Evolutionary conservation across 2,888 invertebrate genomes (phyloP).

Genomic region (Leucania comma): DNA sequence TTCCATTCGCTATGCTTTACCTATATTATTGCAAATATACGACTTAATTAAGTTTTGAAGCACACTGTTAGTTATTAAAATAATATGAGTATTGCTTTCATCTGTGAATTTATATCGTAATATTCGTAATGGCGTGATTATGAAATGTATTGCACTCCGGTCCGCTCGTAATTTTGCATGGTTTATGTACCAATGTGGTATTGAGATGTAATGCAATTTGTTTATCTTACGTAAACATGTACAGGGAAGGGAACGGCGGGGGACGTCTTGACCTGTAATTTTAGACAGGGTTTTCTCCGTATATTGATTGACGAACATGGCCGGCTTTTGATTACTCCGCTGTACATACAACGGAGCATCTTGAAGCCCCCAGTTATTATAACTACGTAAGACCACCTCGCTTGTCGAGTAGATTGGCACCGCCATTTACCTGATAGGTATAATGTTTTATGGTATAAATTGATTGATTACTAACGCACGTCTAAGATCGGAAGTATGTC

Average conservation of each 20-base stretch:
- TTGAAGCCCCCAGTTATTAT: slow-evolving; percentile 6
- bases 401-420: neutral
- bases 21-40: slow-evolving; percentile 48
- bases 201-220: slow-evolving; percentile 29
- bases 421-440: neutral
- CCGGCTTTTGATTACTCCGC: neutral
- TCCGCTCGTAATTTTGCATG: slow-evolving; percentile 42
- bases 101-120: slow-evolving; percentile 51
- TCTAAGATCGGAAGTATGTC: slow-evolving; percentile 8
- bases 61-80: slow-evolving; percentile 30
- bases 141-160: slow-evolving; percentile 52
- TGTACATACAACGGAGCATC: neutral
- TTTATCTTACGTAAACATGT: slow-evolving; percentile 32
- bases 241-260: neutral
- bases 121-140: slow-evolving; percentile 43
- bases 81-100: slow-evolving; percentile 51
- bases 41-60: slow-evolving; percentile 47
- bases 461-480: slow-evolving; percentile 36
- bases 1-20: slow-evolving; percentile 49
- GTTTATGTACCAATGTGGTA: slow-evolving; percentile 44
- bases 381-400: slow-evolving; percentile 14
- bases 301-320: slow-evolving; percentile 1
- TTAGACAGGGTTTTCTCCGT: neutral
- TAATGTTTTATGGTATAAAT: slow-evolving; percentile 4
- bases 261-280: slow-evolving; percentile 13